Evolutionary conservation across 2,888 invertebrate genomes (phyloP).

Genomic region (Cephus pygmeus): DNA sequence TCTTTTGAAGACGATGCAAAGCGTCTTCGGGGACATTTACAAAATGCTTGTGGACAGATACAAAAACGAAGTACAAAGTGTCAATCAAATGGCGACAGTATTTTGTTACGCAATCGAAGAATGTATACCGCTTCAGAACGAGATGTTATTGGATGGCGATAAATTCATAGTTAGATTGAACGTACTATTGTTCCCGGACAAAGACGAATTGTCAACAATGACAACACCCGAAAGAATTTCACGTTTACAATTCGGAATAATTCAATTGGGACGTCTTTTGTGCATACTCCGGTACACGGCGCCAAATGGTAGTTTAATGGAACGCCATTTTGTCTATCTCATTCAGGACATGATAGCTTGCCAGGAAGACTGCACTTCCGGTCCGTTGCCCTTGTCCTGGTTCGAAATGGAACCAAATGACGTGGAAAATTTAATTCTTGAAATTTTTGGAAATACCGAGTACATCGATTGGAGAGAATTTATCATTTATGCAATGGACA

Average conservation of each 20-base stretch:
- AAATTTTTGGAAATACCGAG: constrained; percentile 70
- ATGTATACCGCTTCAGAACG: constrained; percentile 66
- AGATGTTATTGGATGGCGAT: constrained; percentile 68
- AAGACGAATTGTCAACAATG: constrained; percentile 20
- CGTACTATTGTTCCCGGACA: constrained; percentile 58
- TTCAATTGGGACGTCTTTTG: constrained; percentile 45
- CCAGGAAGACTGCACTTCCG: constrained; percentile 65
- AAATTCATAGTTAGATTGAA: constrained; percentile 67
- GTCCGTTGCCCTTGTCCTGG: constrained; percentile 63
- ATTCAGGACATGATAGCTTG: constrained; percentile 69
- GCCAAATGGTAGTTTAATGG: constrained; percentile 62
- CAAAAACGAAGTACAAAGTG: constrained; percentile 60
- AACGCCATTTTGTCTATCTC: constrained; percentile 68
- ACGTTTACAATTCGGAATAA: constrained; percentile 41
- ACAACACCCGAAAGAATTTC: constrained; percentile 27
- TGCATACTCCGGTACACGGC: constrained; percentile 64
- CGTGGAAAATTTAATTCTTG: constrained; percentile 65
- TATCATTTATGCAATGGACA: constrained; percentile 71
- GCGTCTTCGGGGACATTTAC: constrained; percentile 64
- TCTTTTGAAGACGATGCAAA: constrained; percentile 65
- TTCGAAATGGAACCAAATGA: constrained; percentile 64
- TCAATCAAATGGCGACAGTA: constrained; percentile 48
- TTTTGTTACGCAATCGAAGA: constrained; percentile 66
- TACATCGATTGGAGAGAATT: constrained; percentile 77
- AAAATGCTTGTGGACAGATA: constrained; percentile 66